A percentile compares a stretch with the other conserved stretches of the same genome.
phyloP scores from a whole-genome alignment of 2,888 invertebrate genomes.

The Marasmarcha lunaedactyla region DNA sequence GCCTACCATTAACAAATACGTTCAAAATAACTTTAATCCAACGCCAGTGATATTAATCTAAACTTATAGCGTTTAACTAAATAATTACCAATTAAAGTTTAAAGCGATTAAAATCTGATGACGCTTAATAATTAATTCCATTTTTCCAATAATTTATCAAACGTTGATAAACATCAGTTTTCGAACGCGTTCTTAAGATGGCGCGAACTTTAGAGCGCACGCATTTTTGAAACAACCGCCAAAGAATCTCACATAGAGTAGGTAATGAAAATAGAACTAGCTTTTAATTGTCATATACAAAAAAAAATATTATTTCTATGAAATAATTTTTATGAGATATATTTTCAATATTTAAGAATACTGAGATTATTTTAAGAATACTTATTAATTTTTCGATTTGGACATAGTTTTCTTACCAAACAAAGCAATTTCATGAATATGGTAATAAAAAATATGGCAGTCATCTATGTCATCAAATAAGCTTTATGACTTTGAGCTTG shows the following conservation, averaged over 20 bases:
- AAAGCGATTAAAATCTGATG: not conserved
- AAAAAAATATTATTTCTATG: too few species aligned
- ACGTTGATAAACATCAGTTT: not conserved
- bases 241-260: not conserved
- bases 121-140: not conserved
- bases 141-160: constrained; percentile 1
- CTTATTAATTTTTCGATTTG: too few species aligned
- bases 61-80: not conserved
- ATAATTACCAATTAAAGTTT: constrained; percentile 1
- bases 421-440: too few species aligned
- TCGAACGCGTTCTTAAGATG: not conserved
- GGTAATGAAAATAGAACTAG: not conserved
- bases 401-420: too few species aligned
- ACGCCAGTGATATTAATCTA: not conserved
- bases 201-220: not conserved
- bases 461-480: too few species aligned
- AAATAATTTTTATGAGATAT: too few species aligned
- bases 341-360: too few species aligned
- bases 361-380: too few species aligned
- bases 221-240: not conserved
- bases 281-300: too few species aligned
- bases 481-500: too few species aligned
- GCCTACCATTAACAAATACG: too few species aligned
- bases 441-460: too few species aligned
- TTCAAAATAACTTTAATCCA: not conserved